phyloP scores from a whole-genome alignment of 1,140 invertebrate genomes.

The Heliothis subflexa region DNA sequence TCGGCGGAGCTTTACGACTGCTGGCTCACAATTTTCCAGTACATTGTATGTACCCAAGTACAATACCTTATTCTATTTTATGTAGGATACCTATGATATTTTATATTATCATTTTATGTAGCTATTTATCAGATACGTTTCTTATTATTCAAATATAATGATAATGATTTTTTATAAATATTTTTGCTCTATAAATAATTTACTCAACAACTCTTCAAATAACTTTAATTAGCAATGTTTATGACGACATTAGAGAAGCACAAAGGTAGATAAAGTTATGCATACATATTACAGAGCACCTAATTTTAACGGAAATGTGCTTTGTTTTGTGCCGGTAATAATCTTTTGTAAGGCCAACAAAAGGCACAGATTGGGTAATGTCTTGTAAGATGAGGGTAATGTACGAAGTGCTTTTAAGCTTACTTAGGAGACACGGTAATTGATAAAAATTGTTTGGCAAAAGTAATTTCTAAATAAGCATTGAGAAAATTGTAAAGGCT shows the following conservation, averaged over 20 bases:
- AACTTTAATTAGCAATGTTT: slow-evolving; percentile 28
- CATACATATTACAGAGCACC: background rate
- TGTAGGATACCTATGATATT: background rate
- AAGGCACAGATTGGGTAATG: slow-evolving; percentile 33
- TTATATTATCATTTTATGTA: no score
- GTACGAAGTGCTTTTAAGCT: slow-evolving; percentile 15
- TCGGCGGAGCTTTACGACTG: background rate
- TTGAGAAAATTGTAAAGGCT: no score
- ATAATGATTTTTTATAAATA: background rate
- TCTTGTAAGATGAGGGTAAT: slow-evolving; percentile 37
- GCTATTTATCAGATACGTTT: background rate
- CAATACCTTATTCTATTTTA: background rate
- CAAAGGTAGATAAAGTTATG: slow-evolving; percentile 18
- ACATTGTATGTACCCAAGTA: slow-evolving; percentile 10
- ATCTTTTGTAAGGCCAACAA: slow-evolving; percentile 45
- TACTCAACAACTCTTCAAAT: slow-evolving; percentile 16
- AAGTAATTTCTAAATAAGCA: no score
- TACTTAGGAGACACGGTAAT: background rate
- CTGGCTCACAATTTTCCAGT: slow-evolving; percentile 10
- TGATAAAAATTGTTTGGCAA: background rate
- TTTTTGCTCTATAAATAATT: background rate
- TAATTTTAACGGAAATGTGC: slow-evolving; percentile 30
- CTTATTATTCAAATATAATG: no score
- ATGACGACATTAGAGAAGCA: slow-evolving; percentile 15
- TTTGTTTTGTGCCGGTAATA: slow-evolving; percentile 36